Evolutionary conservation across 2,113 vertebrate genomes (phyloP).

Genomic region (Tor tambroides): DNA sequence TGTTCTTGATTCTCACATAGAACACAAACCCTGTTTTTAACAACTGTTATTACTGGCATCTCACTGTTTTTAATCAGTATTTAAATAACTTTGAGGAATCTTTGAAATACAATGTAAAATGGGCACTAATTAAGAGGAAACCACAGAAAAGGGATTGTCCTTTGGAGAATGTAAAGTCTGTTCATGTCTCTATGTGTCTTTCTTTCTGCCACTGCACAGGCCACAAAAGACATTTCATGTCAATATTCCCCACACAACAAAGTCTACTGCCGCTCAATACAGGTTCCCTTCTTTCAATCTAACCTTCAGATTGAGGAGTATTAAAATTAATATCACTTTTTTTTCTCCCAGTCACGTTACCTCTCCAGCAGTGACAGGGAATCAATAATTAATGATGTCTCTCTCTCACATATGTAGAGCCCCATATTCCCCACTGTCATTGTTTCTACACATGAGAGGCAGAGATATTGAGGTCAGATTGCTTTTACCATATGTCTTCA

Average conservation of each 20-base stretch:
- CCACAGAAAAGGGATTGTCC: neutral
- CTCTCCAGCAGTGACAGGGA: slow-evolving; percentile 54
- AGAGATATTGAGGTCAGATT: slow-evolving; percentile 31
- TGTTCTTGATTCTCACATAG: neutral
- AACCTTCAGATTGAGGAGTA: slow-evolving; percentile 53
- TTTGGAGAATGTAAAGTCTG: slow-evolving; percentile 32
- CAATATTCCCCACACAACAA: slow-evolving; percentile 60
- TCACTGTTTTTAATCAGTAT: neutral
- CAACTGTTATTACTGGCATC: slow-evolving; percentile 15
- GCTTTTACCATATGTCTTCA: slow-evolving; percentile 4
- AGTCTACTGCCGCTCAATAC: slow-evolving; percentile 58
- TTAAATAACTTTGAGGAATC: slow-evolving; percentile 10
- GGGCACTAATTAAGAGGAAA: slow-evolving; percentile 50
- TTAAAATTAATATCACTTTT: slow-evolving; percentile 59
- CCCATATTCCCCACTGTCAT: slow-evolving; percentile 48
- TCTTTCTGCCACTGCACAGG: neutral
- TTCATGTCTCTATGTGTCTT: slow-evolving; percentile 30
- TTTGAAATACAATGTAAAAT: neutral
- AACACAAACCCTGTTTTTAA: neutral
- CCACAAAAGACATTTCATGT: slow-evolving; percentile 54
- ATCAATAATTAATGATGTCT: slow-evolving; percentile 64
- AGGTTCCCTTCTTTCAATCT: slow-evolving; percentile 53
- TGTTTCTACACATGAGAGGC: slow-evolving; percentile 34
- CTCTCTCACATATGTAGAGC: slow-evolving; percentile 45
- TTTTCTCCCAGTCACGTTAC: slow-evolving; percentile 45